Percentiles rank a stretch among this genome's conserved stretches.
These are phyloP conservation scores for Actinia equina DNA, from an alignment of 64 coral and sea anemone species.

Conservation along the genomic window DNA sequence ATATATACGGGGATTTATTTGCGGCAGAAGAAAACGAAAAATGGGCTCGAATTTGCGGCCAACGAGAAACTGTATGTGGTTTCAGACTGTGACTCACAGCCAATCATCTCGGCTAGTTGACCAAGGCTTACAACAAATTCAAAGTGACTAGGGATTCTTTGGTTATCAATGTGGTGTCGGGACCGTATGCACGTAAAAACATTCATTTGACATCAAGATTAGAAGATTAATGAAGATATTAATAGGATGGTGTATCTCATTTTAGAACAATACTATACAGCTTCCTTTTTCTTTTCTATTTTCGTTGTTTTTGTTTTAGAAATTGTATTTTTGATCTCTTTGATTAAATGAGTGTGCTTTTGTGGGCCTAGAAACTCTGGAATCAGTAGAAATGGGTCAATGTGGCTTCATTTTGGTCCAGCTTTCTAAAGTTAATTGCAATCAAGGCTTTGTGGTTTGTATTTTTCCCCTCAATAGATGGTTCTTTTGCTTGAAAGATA, in stretches of 20 bases:
- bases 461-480: conserved; percentile 2
- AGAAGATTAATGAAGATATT: not conserved
- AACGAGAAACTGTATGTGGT: not conserved
- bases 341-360: not conserved
- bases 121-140: not conserved
- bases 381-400: not conserved
- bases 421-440: conserved; percentile 10
- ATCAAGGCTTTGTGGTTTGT: not conserved
- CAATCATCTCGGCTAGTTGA: not conserved
- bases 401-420: not conserved
- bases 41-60: not conserved
- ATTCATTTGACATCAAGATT: conserved; percentile 12
- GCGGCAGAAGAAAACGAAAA: not conserved
- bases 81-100: not conserved
- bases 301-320: not conserved
- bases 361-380: not conserved
- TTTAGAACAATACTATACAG: not conserved
- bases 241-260: not conserved
- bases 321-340: not conserved
- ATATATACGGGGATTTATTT: not conserved
- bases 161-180: conserved; percentile 6
- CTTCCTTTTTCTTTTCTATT: not conserved
- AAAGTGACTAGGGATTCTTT: not conserved
- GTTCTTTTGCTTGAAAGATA: conserved; percentile 13
- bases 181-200: not conserved